phyloP scores from a whole-genome alignment of 1,140 invertebrate genomes.

The Sminthurinus signatus region DNA sequence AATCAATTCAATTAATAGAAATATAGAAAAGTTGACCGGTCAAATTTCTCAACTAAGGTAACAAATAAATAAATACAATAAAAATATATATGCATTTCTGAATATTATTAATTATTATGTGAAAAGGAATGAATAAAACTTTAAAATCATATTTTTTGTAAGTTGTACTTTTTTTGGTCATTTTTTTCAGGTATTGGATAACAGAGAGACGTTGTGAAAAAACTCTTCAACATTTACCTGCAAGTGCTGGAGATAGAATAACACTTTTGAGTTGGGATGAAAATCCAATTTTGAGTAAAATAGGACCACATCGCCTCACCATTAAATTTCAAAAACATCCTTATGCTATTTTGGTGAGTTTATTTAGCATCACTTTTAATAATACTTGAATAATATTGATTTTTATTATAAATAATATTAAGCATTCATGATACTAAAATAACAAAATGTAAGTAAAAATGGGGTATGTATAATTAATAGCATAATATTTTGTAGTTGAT shows the following conservation, averaged over 20 bases:
- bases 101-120: too few relatives aligned
- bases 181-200: conserved; percentile 67
- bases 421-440: neutral
- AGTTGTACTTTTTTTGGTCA: too few relatives aligned
- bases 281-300: conserved; percentile 63
- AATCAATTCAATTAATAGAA: conserved; percentile 59
- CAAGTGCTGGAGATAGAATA: conserved; percentile 73
- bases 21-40: conserved; percentile 60
- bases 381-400: too few relatives aligned
- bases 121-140: too few relatives aligned
- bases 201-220: conserved; percentile 86
- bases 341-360: conserved; percentile 67
- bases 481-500: too few relatives aligned
- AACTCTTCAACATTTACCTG: conserved; percentile 86
- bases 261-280: conserved; percentile 61
- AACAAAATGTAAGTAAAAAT: too few relatives aligned
- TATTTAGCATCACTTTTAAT: too few relatives aligned
- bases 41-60: conserved; percentile 64
- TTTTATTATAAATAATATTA: neutral
- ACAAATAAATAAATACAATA: too few relatives aligned
- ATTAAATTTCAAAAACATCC: conserved; percentile 80
- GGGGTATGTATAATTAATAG: too few relatives aligned
- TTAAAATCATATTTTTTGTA: too few relatives aligned
- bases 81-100: too few relatives aligned
- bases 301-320: conserved; percentile 72